Evolutionary conservation across 2,888 invertebrate species (phyloP).

Genomic region (Amiota minor): DNA sequence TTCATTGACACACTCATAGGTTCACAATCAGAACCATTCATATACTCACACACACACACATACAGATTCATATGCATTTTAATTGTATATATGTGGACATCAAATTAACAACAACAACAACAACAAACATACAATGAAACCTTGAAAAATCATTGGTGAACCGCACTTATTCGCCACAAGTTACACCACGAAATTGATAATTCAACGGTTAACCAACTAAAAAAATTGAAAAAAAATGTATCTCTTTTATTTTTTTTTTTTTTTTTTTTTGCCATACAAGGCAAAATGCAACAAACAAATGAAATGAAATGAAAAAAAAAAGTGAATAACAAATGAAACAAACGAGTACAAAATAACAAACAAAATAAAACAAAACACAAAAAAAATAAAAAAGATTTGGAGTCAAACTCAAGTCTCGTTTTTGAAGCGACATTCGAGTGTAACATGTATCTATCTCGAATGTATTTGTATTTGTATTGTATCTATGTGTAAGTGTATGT

Average conservation of each 20-base stretch:
- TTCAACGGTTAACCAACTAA: conserved; percentile 69
- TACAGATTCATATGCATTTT: background rate
- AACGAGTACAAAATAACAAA: conserved; percentile 41
- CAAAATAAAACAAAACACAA: conserved; percentile 16
- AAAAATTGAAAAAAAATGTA: conserved; percentile 8
- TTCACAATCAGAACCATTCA: conserved; percentile 14
- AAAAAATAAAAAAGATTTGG: conserved; percentile 22
- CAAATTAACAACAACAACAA: background rate
- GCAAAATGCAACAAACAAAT: conserved; percentile 24
- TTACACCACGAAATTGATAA: conserved; percentile 72
- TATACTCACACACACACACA: background rate
- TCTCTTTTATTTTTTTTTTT: too few relatives aligned
- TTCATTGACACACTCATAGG: conserved; percentile 41
- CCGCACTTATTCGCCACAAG: conserved; percentile 72
- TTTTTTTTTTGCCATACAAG: background rate
- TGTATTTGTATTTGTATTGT: too few relatives aligned
- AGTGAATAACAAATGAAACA: conserved; percentile 31
- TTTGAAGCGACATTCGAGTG: conserved; percentile 5
- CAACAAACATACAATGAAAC: conserved; percentile 53
- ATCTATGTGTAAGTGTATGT: too few relatives aligned
- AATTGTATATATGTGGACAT: background rate
- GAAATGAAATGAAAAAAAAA: conserved; percentile 35
- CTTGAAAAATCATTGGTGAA: conserved; percentile 69
- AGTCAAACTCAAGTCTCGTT: conserved; percentile 28
- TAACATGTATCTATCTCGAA: too few relatives aligned